These are phyloP conservation scores for Drosophila littoralis DNA, from an alignment of 1,140 invertebrate species.

Conservation along the genomic window DNA sequence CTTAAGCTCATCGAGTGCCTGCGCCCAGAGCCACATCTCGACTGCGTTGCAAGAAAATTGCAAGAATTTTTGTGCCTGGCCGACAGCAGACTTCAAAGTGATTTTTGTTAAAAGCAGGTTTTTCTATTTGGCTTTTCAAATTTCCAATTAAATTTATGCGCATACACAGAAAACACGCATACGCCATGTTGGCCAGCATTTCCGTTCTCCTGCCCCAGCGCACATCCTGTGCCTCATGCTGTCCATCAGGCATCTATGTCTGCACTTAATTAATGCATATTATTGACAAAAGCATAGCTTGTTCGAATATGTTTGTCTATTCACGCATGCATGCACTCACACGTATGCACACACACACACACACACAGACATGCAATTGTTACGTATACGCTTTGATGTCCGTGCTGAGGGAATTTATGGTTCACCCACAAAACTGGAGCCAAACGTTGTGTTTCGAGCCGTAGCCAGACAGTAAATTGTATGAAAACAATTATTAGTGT, in stretches of 20 bases:
- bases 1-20: conserved; percentile 15
- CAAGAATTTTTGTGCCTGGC: conserved; percentile 45
- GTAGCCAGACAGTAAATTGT: conserved; percentile 61
- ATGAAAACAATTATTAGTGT: conserved; percentile 76
- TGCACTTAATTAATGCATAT: conserved; percentile 82
- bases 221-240: not conserved
- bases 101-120: conserved; percentile 60
- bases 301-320: conserved; percentile 70
- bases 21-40: not conserved
- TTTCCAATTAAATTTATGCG: conserved; percentile 52
- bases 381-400: conserved; percentile 69
- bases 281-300: conserved; percentile 76
- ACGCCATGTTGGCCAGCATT: conserved; percentile 27
- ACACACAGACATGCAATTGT: conserved; percentile 35
- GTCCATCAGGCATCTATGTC: conserved; percentile 52
- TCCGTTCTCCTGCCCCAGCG: conserved; percentile 5
- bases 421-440: conserved; percentile 65
- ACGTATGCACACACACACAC: conserved; percentile 25
- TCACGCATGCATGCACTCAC: conserved; percentile 65
- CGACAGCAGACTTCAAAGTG: conserved; percentile 29
- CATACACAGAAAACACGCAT: conserved; percentile 19
- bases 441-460: conserved; percentile 53
- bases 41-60: conserved; percentile 61
- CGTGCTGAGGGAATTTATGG: conserved; percentile 68
- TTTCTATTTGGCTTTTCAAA: conserved; percentile 33